phyloP scores from a whole-genome alignment of 2,113 vertebrate species.

The Suricata suricatta region DNA sequence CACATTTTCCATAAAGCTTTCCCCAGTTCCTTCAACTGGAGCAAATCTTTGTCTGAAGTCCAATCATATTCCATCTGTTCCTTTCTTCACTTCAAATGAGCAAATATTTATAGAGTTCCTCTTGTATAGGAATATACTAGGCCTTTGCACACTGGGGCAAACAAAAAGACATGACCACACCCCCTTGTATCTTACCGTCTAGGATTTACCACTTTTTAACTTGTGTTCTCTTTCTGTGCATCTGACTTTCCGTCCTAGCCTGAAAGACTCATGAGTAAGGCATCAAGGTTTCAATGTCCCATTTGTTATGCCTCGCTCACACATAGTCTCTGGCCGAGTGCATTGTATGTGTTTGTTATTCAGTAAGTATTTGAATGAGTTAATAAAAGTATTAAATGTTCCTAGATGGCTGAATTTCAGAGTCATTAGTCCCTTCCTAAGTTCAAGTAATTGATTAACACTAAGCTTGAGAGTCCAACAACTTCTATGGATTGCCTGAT shows the following conservation, averaged over 20 bases:
- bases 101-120: not conserved
- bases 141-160: not conserved
- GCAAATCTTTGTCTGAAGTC: not conserved
- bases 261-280: not conserved
- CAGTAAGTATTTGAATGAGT: slow-evolving; percentile 8
- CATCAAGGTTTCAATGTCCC: not conserved
- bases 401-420: not conserved
- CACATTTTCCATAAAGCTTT: not conserved
- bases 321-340: not conserved
- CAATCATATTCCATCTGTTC: not conserved
- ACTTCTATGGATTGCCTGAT: not conserved
- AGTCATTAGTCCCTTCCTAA: not conserved
- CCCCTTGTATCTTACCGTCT: not conserved
- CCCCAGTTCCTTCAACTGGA: not conserved
- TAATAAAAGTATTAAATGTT: not conserved
- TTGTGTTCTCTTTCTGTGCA: not conserved
- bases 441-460: not conserved
- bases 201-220: not conserved
- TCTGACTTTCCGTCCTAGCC: not conserved
- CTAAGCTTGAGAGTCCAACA: not conserved
- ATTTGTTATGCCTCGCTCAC: not conserved
- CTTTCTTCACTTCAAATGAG: not conserved
- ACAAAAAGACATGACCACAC: not conserved
- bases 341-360: not conserved
- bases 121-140: not conserved